phyloP scores from a whole-genome alignment of 2,797 vertebrate species.

The Spinus olivaceus region DNA sequence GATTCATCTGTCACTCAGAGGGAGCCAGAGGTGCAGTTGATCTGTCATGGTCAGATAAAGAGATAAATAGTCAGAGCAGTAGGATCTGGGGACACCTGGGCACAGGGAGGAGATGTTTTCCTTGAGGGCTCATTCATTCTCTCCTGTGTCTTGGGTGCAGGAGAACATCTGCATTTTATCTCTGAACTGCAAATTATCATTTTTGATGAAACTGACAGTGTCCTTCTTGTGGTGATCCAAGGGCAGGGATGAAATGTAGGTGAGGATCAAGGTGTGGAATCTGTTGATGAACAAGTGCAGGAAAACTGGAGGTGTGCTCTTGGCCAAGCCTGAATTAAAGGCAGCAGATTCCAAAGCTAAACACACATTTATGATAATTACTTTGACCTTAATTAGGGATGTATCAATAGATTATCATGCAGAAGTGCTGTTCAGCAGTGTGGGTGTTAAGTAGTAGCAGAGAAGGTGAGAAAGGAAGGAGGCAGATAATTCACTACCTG shows the following conservation, averaged over 20 bases:
- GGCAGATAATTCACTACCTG: not conserved
- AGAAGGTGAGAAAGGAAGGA: not conserved
- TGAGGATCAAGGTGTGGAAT: not conserved
- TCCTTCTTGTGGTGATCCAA: not conserved
- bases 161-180: not conserved
- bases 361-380: not conserved
- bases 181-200: not conserved
- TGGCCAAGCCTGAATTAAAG: not conserved
- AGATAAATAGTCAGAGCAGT: not conserved
- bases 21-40: not conserved
- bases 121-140: not conserved
- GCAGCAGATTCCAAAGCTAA: not conserved
- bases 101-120: not conserved
- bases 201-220: not conserved
- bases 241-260: not conserved
- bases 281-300: not conserved
- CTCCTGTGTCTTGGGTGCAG: not conserved
- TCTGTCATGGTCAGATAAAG: fast-evolving
- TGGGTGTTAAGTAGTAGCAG: not conserved
- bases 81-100: not conserved
- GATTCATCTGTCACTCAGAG: not conserved
- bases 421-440: not conserved
- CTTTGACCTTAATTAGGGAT: not conserved
- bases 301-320: not conserved
- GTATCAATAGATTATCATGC: not conserved